These are phyloP conservation scores for Ochlodes sylvanus DNA, from an alignment of 2,888 invertebrate genomes.

Conservation along the genomic window DNA sequence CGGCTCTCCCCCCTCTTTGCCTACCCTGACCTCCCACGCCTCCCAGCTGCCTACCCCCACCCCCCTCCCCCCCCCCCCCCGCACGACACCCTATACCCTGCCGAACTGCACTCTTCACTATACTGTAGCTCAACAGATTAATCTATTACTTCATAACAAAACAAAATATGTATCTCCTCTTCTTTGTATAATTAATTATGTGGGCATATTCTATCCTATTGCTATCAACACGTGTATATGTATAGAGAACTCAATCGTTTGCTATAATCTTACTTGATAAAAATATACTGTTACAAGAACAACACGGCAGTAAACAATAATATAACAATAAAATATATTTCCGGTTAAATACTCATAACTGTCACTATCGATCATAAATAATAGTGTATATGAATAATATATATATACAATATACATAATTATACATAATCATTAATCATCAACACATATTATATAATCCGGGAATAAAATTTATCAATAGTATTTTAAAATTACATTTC, in stretches of 20 bases:
- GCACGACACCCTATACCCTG: constrained; percentile 50
- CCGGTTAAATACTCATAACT: constrained; percentile 55
- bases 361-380: constrained; percentile 67
- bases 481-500: constrained; percentile 70
- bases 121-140: constrained; percentile 72
- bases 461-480: constrained; percentile 73
- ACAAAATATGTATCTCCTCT: constrained; percentile 69
- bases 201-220: constrained; percentile 65
- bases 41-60: neutral
- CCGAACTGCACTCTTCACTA: constrained; percentile 59
- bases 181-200: constrained; percentile 64
- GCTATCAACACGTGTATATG: constrained; percentile 77
- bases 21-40: constrained; percentile 18
- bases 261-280: constrained; percentile 70
- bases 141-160: constrained; percentile 78
- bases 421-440: constrained; percentile 61
- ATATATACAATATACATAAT: constrained; percentile 58
- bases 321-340: constrained; percentile 74
- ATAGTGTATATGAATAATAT: constrained; percentile 80
- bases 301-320: constrained; percentile 64
- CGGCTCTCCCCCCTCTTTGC: constrained; percentile 24
- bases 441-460: constrained; percentile 67
- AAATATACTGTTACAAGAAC: constrained; percentile 57
- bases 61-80: neutral
- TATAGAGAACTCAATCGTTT: constrained; percentile 70